Conservation (phyloP, 2,113 vertebrate species). For the Phrynocephalus versicolor region DNA sequence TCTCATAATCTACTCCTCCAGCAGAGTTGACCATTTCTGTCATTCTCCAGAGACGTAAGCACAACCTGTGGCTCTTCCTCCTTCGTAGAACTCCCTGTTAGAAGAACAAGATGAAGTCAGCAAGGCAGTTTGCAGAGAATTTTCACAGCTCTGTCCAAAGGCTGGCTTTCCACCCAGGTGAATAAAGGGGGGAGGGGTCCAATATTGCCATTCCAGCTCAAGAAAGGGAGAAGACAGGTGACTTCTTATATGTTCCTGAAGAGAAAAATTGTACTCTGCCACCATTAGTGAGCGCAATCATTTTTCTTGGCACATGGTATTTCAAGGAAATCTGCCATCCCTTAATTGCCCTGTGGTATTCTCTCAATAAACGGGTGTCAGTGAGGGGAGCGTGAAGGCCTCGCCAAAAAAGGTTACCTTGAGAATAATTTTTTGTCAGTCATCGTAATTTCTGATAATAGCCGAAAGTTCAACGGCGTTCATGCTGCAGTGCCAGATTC, state of each 20-base stretch:
- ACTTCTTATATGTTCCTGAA: not conserved
- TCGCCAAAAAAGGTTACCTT: not conserved
- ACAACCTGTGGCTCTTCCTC: too few relatives aligned
- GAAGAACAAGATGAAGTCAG: too few relatives aligned
- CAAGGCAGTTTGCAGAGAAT: fast-evolving
- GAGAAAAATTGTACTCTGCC: constrained; percentile 8
- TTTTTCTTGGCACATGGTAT: constrained; percentile 27
- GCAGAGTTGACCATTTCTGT: too few relatives aligned
- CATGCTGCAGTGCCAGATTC: not conserved
- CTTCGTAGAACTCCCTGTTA: not conserved
- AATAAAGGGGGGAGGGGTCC: not conserved
- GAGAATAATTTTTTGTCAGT: not conserved
- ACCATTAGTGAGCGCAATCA: not conserved
- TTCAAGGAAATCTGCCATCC: not conserved
- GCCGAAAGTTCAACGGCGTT: not conserved
- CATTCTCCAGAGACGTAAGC: too few relatives aligned
- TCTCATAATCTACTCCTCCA: too few relatives aligned
- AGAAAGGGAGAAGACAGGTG: not conserved
- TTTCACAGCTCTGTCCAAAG: not conserved
- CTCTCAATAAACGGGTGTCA: constrained; percentile 16
- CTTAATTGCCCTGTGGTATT: constrained; percentile 15
- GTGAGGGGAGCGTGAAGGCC: not conserved
- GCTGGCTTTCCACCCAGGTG: not conserved
- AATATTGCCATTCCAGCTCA: not conserved
- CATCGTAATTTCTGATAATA: not conserved